phyloP scores from a whole-genome alignment of 2,797 vertebrate genomes.

The Coluber constrictor region DNA sequence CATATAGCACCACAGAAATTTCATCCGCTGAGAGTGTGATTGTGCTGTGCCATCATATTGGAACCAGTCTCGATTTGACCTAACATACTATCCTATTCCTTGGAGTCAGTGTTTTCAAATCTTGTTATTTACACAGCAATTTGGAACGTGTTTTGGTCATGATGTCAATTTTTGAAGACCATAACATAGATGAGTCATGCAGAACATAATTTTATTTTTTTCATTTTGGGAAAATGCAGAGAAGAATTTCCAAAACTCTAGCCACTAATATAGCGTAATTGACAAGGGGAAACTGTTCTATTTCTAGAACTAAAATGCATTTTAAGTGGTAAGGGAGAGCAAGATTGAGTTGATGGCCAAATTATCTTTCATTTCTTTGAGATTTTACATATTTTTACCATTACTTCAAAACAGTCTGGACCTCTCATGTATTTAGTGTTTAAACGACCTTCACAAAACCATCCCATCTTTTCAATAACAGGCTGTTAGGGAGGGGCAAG shows the following conservation, averaged over 20 bases:
- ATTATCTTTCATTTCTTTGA: constrained; percentile 18
- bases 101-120: constrained; percentile 54
- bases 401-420: constrained; percentile 26
- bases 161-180: constrained; percentile 67
- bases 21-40: constrained; percentile 39
- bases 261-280: constrained; percentile 70
- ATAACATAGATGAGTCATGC: constrained; percentile 66
- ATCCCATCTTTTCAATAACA: background rate
- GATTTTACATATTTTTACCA: constrained; percentile 28
- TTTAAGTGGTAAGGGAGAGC: constrained; percentile 39
- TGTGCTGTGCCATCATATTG: constrained; percentile 55
- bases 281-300: constrained; percentile 66
- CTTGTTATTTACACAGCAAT: constrained; percentile 66
- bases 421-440: background rate
- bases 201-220: constrained; percentile 44
- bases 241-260: constrained; percentile 59
- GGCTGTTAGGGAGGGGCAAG: background rate
- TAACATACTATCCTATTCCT: constrained; percentile 57
- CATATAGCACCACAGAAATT: constrained; percentile 54
- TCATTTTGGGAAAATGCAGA: constrained; percentile 60
- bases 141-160: constrained; percentile 71
- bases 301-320: constrained; percentile 63
- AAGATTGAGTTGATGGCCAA: constrained; percentile 5
- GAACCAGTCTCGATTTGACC: constrained; percentile 62
- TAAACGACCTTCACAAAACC: constrained; percentile 1